Conservation (phyloP, 2,888 invertebrate species). For the Xestia ashworthii region DNA sequence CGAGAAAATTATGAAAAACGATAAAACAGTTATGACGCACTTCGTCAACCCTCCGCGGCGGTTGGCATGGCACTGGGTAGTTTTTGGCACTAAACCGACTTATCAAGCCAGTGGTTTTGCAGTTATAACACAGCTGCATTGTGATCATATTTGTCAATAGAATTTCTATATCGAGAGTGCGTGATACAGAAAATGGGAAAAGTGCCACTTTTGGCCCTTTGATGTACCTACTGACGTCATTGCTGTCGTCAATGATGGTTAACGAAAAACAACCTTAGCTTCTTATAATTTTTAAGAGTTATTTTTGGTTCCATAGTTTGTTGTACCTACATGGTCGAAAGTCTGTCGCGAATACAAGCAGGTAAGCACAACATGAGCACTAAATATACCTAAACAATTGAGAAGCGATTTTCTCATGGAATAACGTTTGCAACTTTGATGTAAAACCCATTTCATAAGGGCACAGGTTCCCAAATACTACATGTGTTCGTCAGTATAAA, state of each 20-base stretch:
- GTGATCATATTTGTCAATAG: slow-evolving; percentile 67
- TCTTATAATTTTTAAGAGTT: background rate
- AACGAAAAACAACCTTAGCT: slow-evolving; percentile 19
- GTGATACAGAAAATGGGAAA: slow-evolving; percentile 56
- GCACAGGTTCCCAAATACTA: background rate
- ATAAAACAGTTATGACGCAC: slow-evolving; percentile 52
- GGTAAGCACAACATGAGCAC: background rate
- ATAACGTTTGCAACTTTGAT: background rate
- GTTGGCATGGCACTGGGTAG: slow-evolving; percentile 83
- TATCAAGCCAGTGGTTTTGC: slow-evolving; percentile 73
- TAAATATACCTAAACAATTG: background rate
- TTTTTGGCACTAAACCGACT: slow-evolving; percentile 82
- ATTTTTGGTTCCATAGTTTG: slow-evolving; percentile 10
- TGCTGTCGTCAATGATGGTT: slow-evolving; percentile 17
- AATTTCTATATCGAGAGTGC: slow-evolving; percentile 64
- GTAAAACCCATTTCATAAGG: background rate
- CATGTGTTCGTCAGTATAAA: background rate
- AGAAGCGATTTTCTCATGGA: background rate
- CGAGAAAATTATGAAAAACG: slow-evolving; percentile 70
- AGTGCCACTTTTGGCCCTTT: slow-evolving; percentile 47
- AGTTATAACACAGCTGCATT: slow-evolving; percentile 66
- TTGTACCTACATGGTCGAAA: background rate
- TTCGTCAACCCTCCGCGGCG: slow-evolving; percentile 77
- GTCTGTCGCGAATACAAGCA: background rate
- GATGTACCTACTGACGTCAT: slow-evolving; percentile 31